Conservation (phyloP, 2,888 invertebrate genomes). For the Drosophila borborema region DNA sequence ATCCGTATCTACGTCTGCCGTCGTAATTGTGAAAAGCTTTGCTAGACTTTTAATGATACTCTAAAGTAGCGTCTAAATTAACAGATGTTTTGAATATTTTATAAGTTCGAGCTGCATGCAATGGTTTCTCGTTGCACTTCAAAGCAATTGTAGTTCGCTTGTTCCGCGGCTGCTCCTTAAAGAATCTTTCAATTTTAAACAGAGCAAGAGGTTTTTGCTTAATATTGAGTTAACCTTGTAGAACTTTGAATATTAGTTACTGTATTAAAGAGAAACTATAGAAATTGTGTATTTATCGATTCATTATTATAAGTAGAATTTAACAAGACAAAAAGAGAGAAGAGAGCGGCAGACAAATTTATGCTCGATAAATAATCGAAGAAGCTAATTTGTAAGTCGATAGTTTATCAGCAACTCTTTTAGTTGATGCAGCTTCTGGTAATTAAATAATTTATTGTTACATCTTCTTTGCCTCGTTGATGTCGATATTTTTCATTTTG, state of each 20-base stretch:
- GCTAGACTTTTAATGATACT: constrained; percentile 26
- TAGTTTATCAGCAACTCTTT: too few relatives aligned
- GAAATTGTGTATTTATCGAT: background rate
- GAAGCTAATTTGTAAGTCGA: too few relatives aligned
- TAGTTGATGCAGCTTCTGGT: too few relatives aligned
- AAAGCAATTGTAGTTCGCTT: background rate
- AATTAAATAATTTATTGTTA: too few relatives aligned
- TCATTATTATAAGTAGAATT: too few relatives aligned
- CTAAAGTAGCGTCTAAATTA: constrained; percentile 31
- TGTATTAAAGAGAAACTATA: background rate
- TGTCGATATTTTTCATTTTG: too few relatives aligned
- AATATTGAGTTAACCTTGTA: too few relatives aligned
- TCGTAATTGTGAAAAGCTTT: constrained; percentile 25
- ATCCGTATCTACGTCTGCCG: background rate
- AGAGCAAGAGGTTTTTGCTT: background rate
- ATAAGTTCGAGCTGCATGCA: constrained; percentile 1
- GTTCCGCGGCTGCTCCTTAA: background rate
- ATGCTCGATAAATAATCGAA: background rate
- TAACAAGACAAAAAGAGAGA: too few relatives aligned
- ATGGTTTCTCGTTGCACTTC: background rate
- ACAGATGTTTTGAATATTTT: constrained; percentile 22
- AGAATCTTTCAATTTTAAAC: background rate
- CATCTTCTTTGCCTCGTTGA: too few relatives aligned
- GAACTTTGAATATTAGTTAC: background rate
- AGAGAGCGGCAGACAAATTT: too few relatives aligned